Base-by-base conservation (phyloP, 2,888 invertebrate genomes). In the Mimas tiliae region DNA sequence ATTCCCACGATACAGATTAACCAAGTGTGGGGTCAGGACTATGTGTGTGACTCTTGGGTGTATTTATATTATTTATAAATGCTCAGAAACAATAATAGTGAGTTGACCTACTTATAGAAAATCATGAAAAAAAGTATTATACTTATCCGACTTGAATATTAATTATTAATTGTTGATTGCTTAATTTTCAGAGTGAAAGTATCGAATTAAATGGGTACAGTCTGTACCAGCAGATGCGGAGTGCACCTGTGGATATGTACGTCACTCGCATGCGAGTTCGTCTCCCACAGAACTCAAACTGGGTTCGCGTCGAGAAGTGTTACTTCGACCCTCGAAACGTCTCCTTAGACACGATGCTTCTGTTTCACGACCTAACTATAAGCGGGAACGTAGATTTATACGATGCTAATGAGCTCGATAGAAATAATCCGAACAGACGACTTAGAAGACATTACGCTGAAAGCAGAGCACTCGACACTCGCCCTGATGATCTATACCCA, bases 311-410 rank as follows among this genome's bases (percentile, higher is more conserved):
- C 0, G 97, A 97, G 72, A 95, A 95, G 80, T 97, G 97, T 81
- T 94, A 95, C 73, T 97, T 96, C 84, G 96, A 96, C 78, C 96
- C 96, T 0, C 91, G 94, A 71, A 97, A 96, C 81, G 94, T 96
- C 7, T 96, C 96, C 12, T 89, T 97, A 8, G 96, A 96, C 74
- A 97, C 97, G 0, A 95, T 96, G 80, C 92, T 97, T 0, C 90
- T 96, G 12, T 97, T 97, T 87, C 96, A 96, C 75, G 97, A 97
- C 79, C 87, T 97, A 51, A 96, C 97, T 0, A 96, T 97, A 63
- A 96, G 96, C 69, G 97, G 97, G 0, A 95, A 95, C 75, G 96
- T 97, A 0, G 96, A 96, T 69, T 85, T 97, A 48, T 93, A 88
- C 67, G 88, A 91, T 27, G 85, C 87, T 0, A 91, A 87, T 50